Conservation (phyloP, 2,797 vertebrate species). For the Pampus argenteus region DNA sequence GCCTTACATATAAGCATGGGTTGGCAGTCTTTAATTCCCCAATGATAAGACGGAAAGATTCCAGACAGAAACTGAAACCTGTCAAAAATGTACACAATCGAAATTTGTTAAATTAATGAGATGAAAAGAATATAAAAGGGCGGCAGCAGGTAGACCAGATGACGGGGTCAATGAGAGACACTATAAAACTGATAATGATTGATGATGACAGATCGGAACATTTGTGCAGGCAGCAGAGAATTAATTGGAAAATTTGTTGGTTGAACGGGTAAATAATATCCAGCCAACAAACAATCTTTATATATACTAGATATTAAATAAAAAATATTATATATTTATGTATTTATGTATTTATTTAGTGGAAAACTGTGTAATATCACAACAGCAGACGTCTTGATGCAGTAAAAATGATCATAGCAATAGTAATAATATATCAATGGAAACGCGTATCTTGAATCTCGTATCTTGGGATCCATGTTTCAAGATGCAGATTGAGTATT, state of each 20-base stretch:
- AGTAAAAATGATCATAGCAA: slow-evolving; percentile 45
- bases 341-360: too few relatives aligned
- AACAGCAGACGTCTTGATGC: not conserved
- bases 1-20: slow-evolving; percentile 69
- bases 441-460: slow-evolving; percentile 58
- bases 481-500: slow-evolving; percentile 66
- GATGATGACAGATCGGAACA: slow-evolving; percentile 82
- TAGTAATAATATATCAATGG: slow-evolving; percentile 35
- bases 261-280: slow-evolving; percentile 75
- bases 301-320: too few relatives aligned
- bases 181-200: slow-evolving; percentile 89
- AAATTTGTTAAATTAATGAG: slow-evolving; percentile 91
- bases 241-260: slow-evolving; percentile 84
- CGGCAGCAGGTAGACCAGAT: slow-evolving; percentile 87
- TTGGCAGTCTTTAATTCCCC: slow-evolving; percentile 72
- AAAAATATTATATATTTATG: too few relatives aligned
- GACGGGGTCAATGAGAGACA: slow-evolving; percentile 87
- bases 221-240: slow-evolving; percentile 73
- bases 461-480: slow-evolving; percentile 59
- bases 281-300: slow-evolving; percentile 69
- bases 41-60: slow-evolving; percentile 68
- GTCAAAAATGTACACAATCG: slow-evolving; percentile 87
- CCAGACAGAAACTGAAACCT: slow-evolving; percentile 85
- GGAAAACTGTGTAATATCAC: not conserved
- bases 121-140: slow-evolving; percentile 84